Conservation (phyloP, 2,888 invertebrate genomes). For the Machimus rusticus region DNA sequence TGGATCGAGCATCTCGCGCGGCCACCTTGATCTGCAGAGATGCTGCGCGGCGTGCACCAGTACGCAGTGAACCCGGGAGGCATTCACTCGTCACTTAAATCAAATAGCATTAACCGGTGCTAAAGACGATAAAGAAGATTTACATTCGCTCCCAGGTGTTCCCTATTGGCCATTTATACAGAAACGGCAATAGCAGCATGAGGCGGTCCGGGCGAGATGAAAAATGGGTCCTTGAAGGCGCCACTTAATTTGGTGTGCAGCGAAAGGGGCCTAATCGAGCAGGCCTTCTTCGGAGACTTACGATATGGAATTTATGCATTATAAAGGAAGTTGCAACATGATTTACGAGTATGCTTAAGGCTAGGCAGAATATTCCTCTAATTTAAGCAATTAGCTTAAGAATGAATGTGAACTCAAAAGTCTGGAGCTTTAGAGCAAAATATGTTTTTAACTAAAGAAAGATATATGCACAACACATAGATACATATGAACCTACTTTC, state of each 20-base stretch:
- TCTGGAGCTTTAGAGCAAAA: not conserved
- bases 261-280: not conserved
- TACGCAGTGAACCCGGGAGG: not conserved
- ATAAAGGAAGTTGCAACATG: not conserved
- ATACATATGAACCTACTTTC: no score
- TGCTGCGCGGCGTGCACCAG: not conserved
- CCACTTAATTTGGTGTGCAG: not conserved
- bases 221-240: not conserved
- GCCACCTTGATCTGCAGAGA: not conserved
- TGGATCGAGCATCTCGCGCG: not conserved
- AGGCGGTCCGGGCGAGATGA: not conserved
- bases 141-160: not conserved
- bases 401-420: not conserved
- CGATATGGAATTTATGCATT: not conserved
- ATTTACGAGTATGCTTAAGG: not conserved
- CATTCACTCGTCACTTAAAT: not conserved
- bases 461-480: no score
- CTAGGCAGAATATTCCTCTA: not conserved
- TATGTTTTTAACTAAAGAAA: no score
- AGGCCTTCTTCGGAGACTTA: not conserved
- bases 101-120: not conserved
- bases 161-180: not conserved
- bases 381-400: not conserved
- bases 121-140: not conserved
- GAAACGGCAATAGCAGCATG: not conserved